phyloP scores from a whole-genome alignment of 2,113 vertebrate genomes.

The Triplophysa rosa region DNA sequence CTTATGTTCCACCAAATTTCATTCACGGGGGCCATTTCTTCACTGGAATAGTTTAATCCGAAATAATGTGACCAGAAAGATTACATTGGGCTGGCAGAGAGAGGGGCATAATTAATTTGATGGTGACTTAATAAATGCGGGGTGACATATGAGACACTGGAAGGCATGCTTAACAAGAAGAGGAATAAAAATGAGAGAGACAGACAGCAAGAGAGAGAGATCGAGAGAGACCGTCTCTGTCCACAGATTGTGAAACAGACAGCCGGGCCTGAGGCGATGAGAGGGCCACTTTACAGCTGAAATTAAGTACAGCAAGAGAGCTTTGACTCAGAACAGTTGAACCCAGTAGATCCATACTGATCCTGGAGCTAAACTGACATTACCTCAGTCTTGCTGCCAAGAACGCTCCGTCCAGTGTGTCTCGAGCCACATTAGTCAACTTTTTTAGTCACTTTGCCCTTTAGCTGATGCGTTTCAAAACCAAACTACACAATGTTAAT shows the following conservation, averaged over 20 bases:
- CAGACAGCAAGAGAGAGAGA: constrained; percentile 22
- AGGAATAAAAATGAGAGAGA: constrained; percentile 14
- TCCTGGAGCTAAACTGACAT: constrained; percentile 23
- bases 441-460: neutral
- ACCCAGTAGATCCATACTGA: constrained; percentile 39
- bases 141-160: constrained; percentile 48
- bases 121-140: constrained; percentile 50
- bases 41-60: constrained; percentile 37
- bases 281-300: constrained; percentile 43
- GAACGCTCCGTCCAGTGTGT: constrained; percentile 2
- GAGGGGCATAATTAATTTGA: constrained; percentile 49
- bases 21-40: constrained; percentile 42
- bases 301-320: constrained; percentile 41
- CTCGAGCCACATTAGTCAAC: neutral
- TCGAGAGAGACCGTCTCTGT: constrained; percentile 32
- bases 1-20: constrained; percentile 32
- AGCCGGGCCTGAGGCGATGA: constrained; percentile 35
- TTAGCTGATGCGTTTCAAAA: neutral
- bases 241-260: constrained; percentile 47
- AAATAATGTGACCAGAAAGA: constrained; percentile 50
- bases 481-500: neutral
- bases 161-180: constrained; percentile 43
- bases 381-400: constrained; percentile 1
- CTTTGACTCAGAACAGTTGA: constrained; percentile 37
- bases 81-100: constrained; percentile 35